These are phyloP conservation scores for Acestrorhynchus altus DNA, from an alignment of 2,797 vertebrate genomes.

Conservation along the genomic window DNA sequence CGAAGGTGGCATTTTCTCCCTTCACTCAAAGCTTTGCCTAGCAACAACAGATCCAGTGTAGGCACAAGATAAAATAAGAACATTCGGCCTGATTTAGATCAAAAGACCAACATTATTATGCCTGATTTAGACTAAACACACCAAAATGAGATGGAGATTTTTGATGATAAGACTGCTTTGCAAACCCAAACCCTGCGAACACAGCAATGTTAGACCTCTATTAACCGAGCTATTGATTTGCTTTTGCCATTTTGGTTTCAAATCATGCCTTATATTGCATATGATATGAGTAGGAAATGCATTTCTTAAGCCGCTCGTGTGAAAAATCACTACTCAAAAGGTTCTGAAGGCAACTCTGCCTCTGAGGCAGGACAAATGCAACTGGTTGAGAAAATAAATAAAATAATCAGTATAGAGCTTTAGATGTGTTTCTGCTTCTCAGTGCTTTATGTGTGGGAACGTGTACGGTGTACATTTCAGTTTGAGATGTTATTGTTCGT, in stretches of 20 bases:
- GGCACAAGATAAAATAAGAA: neutral
- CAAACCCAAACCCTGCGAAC: neutral
- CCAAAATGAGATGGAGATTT: slow-evolving; percentile 5
- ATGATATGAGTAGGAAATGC: neutral
- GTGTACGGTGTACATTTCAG: no score
- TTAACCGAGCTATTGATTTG: neutral
- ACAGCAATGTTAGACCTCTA: neutral
- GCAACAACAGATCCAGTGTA: neutral
- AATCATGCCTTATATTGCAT: no score
- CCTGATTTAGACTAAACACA: neutral
- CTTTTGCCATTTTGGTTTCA: no score
- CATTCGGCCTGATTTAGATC: slow-evolving; percentile 8
- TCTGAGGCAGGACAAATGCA: no score
- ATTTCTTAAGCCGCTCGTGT: no score
- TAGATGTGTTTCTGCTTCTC: no score
- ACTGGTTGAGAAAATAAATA: no score
- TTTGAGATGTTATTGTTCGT: no score
- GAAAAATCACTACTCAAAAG: no score
- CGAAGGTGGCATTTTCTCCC: slow-evolving; percentile 12
- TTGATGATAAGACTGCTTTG: neutral
- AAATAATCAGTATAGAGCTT: no score
- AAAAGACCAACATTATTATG: neutral
- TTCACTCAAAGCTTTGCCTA: slow-evolving; percentile 13
- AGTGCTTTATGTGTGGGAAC: no score
- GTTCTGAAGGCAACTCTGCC: no score